phyloP scores from a whole-genome alignment of 2,113 vertebrate genomes.

The Cyanocitta stelleri region DNA sequence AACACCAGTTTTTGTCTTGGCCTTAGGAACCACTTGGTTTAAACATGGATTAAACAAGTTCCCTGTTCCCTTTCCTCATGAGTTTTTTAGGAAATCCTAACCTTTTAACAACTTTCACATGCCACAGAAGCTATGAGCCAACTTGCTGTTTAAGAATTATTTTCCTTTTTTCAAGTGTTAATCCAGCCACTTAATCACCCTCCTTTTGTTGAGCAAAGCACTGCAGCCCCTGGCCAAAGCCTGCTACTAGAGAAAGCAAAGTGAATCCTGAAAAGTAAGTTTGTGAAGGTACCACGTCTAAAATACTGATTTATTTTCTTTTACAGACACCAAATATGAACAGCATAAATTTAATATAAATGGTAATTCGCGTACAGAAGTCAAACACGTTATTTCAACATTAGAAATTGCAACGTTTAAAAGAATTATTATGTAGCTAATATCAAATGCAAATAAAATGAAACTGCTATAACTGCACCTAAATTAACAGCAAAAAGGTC shows the following conservation, averaged over 20 bases:
- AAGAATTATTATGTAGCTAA: constrained; percentile 55
- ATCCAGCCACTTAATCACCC: not conserved
- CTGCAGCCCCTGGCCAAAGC: not conserved
- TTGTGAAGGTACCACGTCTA: not conserved
- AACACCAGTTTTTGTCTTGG: not conserved
- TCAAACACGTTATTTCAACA: constrained; percentile 80
- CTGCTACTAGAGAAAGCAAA: not conserved
- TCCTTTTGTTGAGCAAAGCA: not conserved
- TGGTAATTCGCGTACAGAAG: constrained; percentile 69
- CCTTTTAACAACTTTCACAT: not conserved
- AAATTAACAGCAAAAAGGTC: constrained; percentile 60
- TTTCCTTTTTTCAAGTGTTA: not conserved
- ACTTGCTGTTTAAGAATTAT: not conserved
- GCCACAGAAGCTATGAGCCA: not conserved
- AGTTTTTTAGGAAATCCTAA: not conserved
- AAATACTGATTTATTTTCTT: not conserved
- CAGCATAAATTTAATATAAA: constrained; percentile 72
- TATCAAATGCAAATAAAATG: constrained; percentile 60
- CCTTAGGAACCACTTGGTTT: not conserved
- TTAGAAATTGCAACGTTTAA: constrained; percentile 63
- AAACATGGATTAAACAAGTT: not conserved
- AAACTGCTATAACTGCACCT: constrained; percentile 66
- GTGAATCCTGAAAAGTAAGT: not conserved
- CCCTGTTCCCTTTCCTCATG: not conserved
- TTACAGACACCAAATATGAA: constrained; percentile 32